Evolutionary conservation across 2,888 invertebrate species (phyloP).

Genomic region (Calephelis perditalis): DNA sequence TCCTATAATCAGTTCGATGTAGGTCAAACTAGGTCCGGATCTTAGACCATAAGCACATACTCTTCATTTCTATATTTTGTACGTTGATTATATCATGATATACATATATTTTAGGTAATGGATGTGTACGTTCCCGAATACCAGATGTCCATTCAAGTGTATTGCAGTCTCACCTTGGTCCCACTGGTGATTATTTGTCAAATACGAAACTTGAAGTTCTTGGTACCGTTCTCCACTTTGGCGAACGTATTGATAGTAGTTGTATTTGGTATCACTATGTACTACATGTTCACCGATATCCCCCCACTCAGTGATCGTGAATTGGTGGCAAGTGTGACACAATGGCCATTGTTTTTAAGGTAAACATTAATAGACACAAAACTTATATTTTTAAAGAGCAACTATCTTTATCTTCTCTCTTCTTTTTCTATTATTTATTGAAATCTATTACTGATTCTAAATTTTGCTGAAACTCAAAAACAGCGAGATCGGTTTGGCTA

Average conservation of each 20-base stretch:
- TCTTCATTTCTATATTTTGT: constrained; percentile 20
- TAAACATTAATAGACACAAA: constrained; percentile 31
- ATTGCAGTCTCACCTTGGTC: constrained; percentile 81
- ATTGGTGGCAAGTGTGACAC: constrained; percentile 69
- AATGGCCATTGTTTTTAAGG: constrained; percentile 92
- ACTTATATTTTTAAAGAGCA: background rate
- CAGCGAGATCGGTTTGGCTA: too few species aligned
- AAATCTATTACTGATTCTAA: too few species aligned
- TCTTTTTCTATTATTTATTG: too few species aligned
- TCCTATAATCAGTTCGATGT: too few species aligned
- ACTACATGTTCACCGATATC: constrained; percentile 83
- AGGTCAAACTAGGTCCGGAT: too few species aligned
- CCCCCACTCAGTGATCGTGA: constrained; percentile 56
- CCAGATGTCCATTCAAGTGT: constrained; percentile 77
- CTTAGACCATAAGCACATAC: too few species aligned
- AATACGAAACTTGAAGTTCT: constrained; percentile 86
- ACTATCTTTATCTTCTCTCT: too few species aligned
- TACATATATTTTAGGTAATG: constrained; percentile 60
- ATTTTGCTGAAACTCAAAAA: too few species aligned
- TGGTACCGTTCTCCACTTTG: constrained; percentile 92
- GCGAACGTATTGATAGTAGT: constrained; percentile 89
- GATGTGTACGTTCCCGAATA: constrained; percentile 60
- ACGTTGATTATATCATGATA: background rate
- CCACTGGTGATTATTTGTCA: constrained; percentile 85
- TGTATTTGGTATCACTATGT: constrained; percentile 88